Evolutionary conservation across 2,888 invertebrate genomes (phyloP).

Genomic region (Stramonita haemastoma): DNA sequence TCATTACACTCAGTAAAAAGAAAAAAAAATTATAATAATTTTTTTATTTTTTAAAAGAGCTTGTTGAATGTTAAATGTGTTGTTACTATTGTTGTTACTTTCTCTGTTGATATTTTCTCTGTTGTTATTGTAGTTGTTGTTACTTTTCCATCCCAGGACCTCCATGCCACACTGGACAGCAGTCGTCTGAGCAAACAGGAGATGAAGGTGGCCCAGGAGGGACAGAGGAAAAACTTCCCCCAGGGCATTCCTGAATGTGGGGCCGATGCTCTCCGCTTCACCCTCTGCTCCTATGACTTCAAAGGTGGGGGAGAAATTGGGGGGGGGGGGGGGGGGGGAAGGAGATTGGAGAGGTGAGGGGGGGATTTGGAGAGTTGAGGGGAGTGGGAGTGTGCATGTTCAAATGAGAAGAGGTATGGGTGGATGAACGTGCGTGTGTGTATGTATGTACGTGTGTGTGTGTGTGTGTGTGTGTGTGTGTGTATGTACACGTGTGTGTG

Average conservation of each 20-base stretch:
- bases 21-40: too few relatives aligned
- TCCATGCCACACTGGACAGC: constrained; percentile 76
- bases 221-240: constrained; percentile 81
- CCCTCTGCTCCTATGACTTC: constrained; percentile 89
- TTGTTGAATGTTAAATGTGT: too few relatives aligned
- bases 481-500: too few relatives aligned
- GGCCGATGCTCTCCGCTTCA: constrained; percentile 93
- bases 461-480: too few relatives aligned
- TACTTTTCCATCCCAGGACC: constrained; percentile 17
- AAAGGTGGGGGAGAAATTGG: constrained; percentile 74
- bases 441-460: too few relatives aligned
- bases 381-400: background rate
- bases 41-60: too few relatives aligned
- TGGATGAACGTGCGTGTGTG: too few relatives aligned
- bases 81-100: too few relatives aligned
- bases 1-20: too few relatives aligned
- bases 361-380: background rate
- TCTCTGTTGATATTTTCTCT: too few relatives aligned
- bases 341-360: background rate
- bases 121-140: background rate
- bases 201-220: constrained; percentile 83
- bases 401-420: too few relatives aligned
- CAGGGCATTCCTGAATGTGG: constrained; percentile 96
- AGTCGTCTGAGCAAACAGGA: constrained; percentile 78
- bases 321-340: too few relatives aligned